Evolutionary conservation across 2,797 vertebrate genomes (phyloP).

Genomic region (Enteromius trimaculatus): DNA sequence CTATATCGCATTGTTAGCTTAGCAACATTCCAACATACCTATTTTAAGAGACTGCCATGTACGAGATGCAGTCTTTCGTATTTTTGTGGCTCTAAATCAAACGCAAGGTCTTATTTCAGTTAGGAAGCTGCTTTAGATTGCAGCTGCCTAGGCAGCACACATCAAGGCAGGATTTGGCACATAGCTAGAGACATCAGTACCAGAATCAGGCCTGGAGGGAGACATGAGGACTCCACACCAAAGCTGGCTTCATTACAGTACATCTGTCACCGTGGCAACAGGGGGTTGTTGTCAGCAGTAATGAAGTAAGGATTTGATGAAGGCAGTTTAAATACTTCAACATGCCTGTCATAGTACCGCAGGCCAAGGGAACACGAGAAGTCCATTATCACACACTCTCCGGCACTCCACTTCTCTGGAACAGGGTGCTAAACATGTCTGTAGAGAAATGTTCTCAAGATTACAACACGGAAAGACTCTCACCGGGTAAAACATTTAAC

Average conservation of each 20-base stretch:
- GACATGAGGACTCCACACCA: constrained; percentile 62
- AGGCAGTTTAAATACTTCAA: constrained; percentile 72
- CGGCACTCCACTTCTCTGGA: constrained; percentile 62
- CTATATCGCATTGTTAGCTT: not conserved
- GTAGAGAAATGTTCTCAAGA: not conserved
- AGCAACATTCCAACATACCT: not conserved
- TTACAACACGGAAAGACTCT: not conserved
- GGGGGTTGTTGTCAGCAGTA: constrained; percentile 67
- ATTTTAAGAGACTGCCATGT: not conserved
- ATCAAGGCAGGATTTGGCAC: constrained; percentile 15
- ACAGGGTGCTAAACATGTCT: constrained; percentile 47
- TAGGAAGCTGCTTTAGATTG: not conserved
- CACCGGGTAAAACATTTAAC: constrained; percentile 14
- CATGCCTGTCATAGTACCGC: constrained; percentile 71
- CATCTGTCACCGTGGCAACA: constrained; percentile 70
- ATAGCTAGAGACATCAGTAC: constrained; percentile 30
- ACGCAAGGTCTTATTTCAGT: not conserved
- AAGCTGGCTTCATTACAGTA: constrained; percentile 72
- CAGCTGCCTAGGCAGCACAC: not conserved
- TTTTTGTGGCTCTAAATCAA: constrained; percentile 1
- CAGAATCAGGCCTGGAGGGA: constrained; percentile 46
- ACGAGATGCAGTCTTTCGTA: not conserved
- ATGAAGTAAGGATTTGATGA: constrained; percentile 60
- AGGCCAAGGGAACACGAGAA: constrained; percentile 76
- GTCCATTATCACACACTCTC: constrained; percentile 77